Percentiles rank a stretch among this genome's conserved stretches.
phyloP scores from a whole-genome alignment of 2,113 vertebrate genomes.

The Burhinus bistriatus region DNA sequence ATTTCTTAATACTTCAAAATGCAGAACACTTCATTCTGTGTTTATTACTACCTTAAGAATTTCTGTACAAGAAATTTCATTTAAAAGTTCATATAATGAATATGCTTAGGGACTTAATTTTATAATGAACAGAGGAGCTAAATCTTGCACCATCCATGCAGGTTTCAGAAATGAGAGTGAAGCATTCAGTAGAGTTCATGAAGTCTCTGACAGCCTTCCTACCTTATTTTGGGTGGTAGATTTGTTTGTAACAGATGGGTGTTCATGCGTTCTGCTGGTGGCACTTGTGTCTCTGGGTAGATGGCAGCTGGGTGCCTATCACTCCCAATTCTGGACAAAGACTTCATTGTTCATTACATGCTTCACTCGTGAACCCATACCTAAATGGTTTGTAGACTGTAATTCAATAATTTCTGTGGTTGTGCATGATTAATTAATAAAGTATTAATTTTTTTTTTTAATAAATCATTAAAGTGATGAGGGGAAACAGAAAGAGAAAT shows the following conservation, averaged over 20 bases:
- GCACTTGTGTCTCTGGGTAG: neutral
- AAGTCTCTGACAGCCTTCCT: neutral
- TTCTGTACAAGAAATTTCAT: neutral
- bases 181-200: neutral
- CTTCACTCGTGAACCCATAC: neutral
- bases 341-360: neutral
- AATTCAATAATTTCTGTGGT: neutral
- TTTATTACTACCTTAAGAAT: neutral
- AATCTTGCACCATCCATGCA: neutral
- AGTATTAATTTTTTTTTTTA: neutral
- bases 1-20: neutral
- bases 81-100: neutral
- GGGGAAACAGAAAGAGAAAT: neutral
- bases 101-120: neutral
- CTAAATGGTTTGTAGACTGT: neutral
- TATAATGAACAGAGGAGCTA: neutral
- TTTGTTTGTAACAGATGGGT: neutral
- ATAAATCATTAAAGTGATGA: neutral
- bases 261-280: neutral
- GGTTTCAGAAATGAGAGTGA: neutral
- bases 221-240: neutral
- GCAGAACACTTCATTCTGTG: neutral
- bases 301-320: neutral
- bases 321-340: neutral
- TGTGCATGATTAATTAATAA: constrained; percentile 16